phyloP scores from a whole-genome alignment of 2,797 vertebrate species.

The Zalophus californianus region DNA sequence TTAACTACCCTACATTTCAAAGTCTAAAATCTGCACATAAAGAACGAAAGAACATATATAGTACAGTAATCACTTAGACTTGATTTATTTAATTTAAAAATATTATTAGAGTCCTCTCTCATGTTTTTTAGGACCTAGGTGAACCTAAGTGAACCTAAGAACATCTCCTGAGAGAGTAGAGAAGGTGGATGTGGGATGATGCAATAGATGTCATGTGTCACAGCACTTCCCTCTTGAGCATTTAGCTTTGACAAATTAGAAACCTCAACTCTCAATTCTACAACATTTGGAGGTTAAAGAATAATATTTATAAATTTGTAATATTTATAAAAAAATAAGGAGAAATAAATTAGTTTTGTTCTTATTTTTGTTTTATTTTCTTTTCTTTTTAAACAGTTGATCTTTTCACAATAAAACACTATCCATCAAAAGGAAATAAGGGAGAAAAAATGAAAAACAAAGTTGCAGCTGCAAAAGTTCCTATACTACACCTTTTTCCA shows the following conservation, averaged over 20 bases:
- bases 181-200: background rate
- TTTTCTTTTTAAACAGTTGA: conserved; percentile 39
- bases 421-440: conserved; percentile 38
- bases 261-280: background rate
- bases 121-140: background rate
- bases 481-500: conserved; percentile 54
- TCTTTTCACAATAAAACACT: conserved; percentile 42
- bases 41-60: background rate
- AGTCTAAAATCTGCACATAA: conserved; percentile 26
- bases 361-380: background rate
- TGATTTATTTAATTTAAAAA: conserved; percentile 47
- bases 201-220: background rate
- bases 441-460: conserved; percentile 20
- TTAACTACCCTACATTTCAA: conserved; percentile 51
- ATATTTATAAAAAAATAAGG: conserved; percentile 39
- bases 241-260: background rate
- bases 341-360: conserved; percentile 8
- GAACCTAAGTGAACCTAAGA: background rate
- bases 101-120: background rate
- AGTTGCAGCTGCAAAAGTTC: conserved; percentile 52
- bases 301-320: background rate
- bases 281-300: background rate
- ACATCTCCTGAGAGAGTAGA: background rate
- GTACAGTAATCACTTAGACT: background rate
- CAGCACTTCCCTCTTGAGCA: background rate